Evolutionary conservation across 2,113 vertebrate species (phyloP), one percentile per base, ranked within the genome.

Genomic region (Tupaia chinensis): DNA sequence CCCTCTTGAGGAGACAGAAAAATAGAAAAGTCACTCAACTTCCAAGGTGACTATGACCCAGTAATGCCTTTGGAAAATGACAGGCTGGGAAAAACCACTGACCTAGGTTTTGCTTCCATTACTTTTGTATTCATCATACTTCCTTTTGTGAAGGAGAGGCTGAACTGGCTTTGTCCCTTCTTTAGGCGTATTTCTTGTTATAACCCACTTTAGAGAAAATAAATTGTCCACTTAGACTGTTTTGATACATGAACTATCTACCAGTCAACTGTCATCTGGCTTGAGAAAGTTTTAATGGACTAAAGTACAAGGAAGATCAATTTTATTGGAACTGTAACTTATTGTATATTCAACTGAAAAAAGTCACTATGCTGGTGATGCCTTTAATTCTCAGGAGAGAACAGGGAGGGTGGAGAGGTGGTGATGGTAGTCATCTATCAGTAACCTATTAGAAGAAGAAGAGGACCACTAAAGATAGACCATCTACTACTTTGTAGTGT

Each of bases 271-370:
- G 1, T 63, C 56, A 76, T 22, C 12, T 77, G 65, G 1, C 16
- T 87, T 22, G n/a, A 94, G 19, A 72, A 70, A 20, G 13, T 20
- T 92, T 91, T 76, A 78, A 95, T 81, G 32, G 32, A 12, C 25
- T 81, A 66, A 44, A 13, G 9, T 95, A 17, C 23, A 79, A 9
- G 1, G 23, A 87, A 68, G 29, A 32, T 66, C 84, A 19, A n/a
- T 87, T 89, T 97, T 63, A 20, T 53, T 81, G 34, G 34, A 87
- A 87, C 10, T n/a, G 20, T 14, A 79, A 58, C 20, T 54, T 94
- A 25, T 44, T 44, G 32, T 32, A 34, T 69, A 88, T 72, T 90
- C 34, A 90, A 58, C 0, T 7, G 20, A 93, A 27, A 69, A 79
- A 11, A 66, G 32, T 60, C 60, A 88, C 9, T 58, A 4, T 76